phyloP scores from a whole-genome alignment of 2,797 vertebrate genomes.

The Pteronotus mesoamericanus region DNA sequence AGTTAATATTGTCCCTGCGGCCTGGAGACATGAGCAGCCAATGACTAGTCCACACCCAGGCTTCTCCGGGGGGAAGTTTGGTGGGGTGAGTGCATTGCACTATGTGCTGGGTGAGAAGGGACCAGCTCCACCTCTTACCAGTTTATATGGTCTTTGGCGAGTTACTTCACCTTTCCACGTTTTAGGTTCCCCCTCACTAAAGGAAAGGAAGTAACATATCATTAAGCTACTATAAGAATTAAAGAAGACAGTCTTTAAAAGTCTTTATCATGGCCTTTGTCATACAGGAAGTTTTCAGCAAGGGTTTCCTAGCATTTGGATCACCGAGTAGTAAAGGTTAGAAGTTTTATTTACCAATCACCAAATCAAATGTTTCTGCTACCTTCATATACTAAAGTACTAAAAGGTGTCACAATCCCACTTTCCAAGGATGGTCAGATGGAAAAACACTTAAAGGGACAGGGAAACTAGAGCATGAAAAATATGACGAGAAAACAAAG shows the following conservation, averaged over 20 bases:
- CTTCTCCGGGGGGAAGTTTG: neutral
- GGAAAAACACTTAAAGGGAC: constrained; percentile 53
- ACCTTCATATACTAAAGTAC: constrained; percentile 70
- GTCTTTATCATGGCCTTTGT: neutral
- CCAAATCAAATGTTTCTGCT: constrained; percentile 40
- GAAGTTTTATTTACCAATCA: neutral
- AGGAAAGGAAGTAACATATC: neutral
- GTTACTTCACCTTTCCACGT: neutral
- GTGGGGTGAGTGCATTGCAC: rapidly evolving
- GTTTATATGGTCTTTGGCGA: neutral
- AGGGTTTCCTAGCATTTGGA: neutral
- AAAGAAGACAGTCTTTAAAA: neutral
- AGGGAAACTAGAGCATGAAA: neutral
- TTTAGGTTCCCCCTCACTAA: neutral
- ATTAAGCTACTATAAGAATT: neutral
- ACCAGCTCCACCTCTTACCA: neutral
- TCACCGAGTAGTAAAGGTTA: neutral
- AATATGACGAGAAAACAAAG: constrained; percentile 52
- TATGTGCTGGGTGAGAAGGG: rapidly evolving
- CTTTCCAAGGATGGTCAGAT: constrained; percentile 65
- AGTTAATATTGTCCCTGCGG: neutral
- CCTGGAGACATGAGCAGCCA: neutral
- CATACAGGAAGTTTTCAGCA: neutral
- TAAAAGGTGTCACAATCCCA: constrained; percentile 68
- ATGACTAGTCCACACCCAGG: neutral